Base-by-base conservation (phyloP, 2,797 vertebrate genomes). In the Synanceia verrucosa region DNA sequence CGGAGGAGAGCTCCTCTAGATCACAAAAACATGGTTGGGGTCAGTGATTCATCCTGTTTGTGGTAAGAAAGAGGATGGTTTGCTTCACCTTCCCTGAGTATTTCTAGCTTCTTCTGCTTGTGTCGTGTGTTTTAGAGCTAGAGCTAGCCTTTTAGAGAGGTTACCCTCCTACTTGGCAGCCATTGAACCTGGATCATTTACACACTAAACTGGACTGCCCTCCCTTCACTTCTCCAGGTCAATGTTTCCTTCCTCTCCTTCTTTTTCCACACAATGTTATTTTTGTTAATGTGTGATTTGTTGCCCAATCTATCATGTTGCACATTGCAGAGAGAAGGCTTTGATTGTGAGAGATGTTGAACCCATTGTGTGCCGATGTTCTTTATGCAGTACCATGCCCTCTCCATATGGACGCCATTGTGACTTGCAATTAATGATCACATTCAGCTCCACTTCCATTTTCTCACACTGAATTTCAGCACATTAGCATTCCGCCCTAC, bases 141-240 rank as follows among this genome's bases (percentile, higher is more conserved):
- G n/a, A n/a, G n/a, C n/a, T n/a, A n/a, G n/a, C n/a, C n/a, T n/a
- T n/a, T 68, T 50, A 74, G 82, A 86, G 78, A 73, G 78, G 61
- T 48, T 33, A 68, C 63, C 81, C 73, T 60, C 61, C 74, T 64
- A 83, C 59, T 77, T 88, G 83, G 85, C 86, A 90, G 56, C 76
- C 48, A 69, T 85, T 92, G 89, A 91, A 66, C 55, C 72, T 63
- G 79, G 60, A 89, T 88, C 82, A 92, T 90, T 90, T 86, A 88
- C 83, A 46, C 76, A 58, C 61, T 78, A 52, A 86, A 76, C 76
- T 70, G 64, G 60, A 76, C 74, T 61, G 55, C 39, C 78, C 70
- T 73, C 59, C 52, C 29, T 62, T 60, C 43, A 28, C 46, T 16
- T 37, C 51, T 64, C 9, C 66, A 60, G 70, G 70, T 82, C 77